Evolutionary conservation across 1,140 invertebrate genomes (phyloP), one percentile per base, ranked within the genome.

Genomic region (Rhagoletis zephyria): DNA sequence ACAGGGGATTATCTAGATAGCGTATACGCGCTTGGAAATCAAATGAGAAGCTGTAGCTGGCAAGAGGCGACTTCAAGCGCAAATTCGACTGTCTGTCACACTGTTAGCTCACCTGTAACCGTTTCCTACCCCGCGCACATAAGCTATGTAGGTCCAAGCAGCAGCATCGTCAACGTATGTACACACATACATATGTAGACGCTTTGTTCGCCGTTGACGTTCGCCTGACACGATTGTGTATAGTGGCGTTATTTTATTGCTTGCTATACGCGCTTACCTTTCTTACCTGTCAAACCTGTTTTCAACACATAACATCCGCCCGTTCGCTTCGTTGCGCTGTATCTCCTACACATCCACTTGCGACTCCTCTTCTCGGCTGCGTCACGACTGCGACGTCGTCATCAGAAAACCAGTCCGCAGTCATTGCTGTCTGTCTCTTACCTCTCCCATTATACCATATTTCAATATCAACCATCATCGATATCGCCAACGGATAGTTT

Each of bases 271-370:
- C n/a, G n/a, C 48, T 67, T 42, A 45, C 42, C 45, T 77, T 19
- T 77, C n/a, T 51, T 81, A 81, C 74, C 74, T 81, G 74, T 59
- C 48, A 81, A 81, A 81, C 74, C 48, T 56, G 74, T 56, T 81
- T 81, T 81, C 74, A 81, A 81, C 48, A 81, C n/a, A 30, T 81
- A 81, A 56, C 67, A 45, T 81, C 48, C n/a, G 74, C 7, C 4
- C 19, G 45, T 16, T 5, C 19, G 40, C 67, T 6, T 48, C 6
- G 42, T 45, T 12, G 19, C n/a, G 74, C n/a, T 30, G 74, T 19
- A 14, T 51, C 74, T 10, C 67, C 9, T 40, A 70, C 40, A 48
- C 14, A 42, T 14, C 42, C 42, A 16, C 67, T 74, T 74, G 30
- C 45, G 61, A 56, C 7, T 63, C 12, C 59, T 60, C 12, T 64